These are phyloP conservation scores for Corythaixoides concolor DNA, from an alignment of 2,113 vertebrate genomes.

Conservation along the genomic window DNA sequence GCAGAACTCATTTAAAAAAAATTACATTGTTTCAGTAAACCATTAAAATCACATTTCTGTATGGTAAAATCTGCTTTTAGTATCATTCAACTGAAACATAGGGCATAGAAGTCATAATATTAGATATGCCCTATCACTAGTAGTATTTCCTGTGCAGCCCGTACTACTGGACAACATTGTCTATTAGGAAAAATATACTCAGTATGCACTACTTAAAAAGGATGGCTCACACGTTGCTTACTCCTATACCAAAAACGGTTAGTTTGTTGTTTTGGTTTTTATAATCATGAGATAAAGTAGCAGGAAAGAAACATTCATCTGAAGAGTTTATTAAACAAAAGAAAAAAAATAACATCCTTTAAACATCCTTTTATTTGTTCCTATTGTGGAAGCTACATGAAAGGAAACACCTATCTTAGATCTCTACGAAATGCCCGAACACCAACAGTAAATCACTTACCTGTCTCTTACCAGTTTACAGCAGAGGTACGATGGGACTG, in stretches of 20 bases:
- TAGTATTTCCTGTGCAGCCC: not conserved
- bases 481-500: not conserved
- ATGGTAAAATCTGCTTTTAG: not conserved
- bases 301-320: not conserved
- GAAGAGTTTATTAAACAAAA: not conserved
- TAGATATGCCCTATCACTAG: not conserved
- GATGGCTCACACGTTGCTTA: not conserved
- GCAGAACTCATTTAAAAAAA: not conserved
- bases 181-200: not conserved
- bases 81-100: not conserved
- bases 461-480: not conserved
- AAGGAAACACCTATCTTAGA: not conserved
- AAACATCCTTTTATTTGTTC: not conserved
- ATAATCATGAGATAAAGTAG: not conserved
- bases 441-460: not conserved
- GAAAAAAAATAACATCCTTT: not conserved
- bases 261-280: not conserved
- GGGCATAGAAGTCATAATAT: fast-evolving
- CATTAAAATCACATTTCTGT: not conserved
- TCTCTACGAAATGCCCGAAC: not conserved
- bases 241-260: not conserved
- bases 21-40: not conserved
- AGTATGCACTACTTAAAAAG: not conserved
- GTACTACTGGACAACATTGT: not conserved
- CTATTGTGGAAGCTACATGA: not conserved